phyloP scores from a whole-genome alignment of 2,888 invertebrate genomes.

The Drosophila kuntzei region DNA sequence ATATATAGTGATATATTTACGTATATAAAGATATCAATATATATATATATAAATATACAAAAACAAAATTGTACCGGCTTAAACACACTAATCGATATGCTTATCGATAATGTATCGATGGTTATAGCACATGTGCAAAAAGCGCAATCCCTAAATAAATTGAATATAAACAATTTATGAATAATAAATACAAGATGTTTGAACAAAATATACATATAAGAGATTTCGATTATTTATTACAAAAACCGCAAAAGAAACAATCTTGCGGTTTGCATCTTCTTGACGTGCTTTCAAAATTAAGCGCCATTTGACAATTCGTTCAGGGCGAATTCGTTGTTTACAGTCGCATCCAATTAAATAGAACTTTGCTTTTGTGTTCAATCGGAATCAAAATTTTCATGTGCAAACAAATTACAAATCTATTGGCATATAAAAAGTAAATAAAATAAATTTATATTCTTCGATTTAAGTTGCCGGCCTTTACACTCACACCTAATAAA shows the following conservation, averaged over 20 bases:
- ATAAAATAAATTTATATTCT: background rate
- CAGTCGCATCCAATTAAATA: background rate
- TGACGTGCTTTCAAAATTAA: background rate
- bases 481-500: background rate
- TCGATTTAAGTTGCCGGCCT: background rate
- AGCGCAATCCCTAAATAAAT: conserved; percentile 26
- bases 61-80: conserved; percentile 4
- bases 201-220: background rate
- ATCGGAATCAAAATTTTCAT: background rate
- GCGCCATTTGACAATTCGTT: background rate
- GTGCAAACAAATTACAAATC: background rate
- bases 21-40: background rate
- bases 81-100: conserved; percentile 8
- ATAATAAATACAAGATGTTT: conserved; percentile 15
- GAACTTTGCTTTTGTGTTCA: background rate
- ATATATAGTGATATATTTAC: conserved; percentile 11
- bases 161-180: conserved; percentile 16
- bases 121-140: conserved; percentile 19
- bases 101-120: conserved; percentile 10
- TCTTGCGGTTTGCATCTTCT: background rate
- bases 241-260: background rate
- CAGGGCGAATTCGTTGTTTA: background rate
- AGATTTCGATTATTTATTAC: background rate
- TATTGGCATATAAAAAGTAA: background rate
- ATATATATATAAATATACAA: conserved; percentile 9